Evolutionary conservation across 2,888 invertebrate species (phyloP), one percentile per base, ranked within the genome.

Genomic region (Epirrhoe tristata): DNA sequence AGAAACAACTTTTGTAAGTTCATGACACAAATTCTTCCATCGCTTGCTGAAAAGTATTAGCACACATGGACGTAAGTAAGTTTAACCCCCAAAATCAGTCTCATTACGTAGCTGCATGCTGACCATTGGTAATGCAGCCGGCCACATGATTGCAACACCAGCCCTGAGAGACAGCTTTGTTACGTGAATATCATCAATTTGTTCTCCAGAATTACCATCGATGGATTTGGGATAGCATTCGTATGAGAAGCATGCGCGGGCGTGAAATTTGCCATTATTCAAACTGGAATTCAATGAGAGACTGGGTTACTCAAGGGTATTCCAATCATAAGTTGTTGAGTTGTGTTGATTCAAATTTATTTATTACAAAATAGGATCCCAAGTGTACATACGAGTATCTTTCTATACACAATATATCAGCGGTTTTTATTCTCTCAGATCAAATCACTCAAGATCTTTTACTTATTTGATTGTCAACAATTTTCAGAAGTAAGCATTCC

Each of bases 61-160:
- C 24, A 24, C 24, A 24, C 1, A 24, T 24, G 24, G 3, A 24
- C 24, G 24, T 24, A 43, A 43, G 48, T 16, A 16, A 48, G 48
- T 48, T 5, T 14, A 16, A 16, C 48, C 32, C 61, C 61, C 60
- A 32, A n/a, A 24, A 14, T 51, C 10, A 59, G 43, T 8, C 63
- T 67, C 31, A 53, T 51, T 65, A 51, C 51, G 39, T 12, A 39
- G 14, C 52, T 57, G 53, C 51, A 32, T 17, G 32, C 61, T 57
- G 76, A 75, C 81, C 86, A 82, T 83, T 76, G 81, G 86, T 88
- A 88, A 89, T 88, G 88, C 88, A 87, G 85, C 85, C 80, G 77
- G 76, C 78, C 84, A 80, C 76, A 83, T 86, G 87, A 87, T 90
- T 87, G 86, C 80, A 80, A 81, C 78, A 74, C 75, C 74, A 73